Base-by-base conservation (phyloP, 2,888 invertebrate species). In the Piscicola geometra region DNA sequence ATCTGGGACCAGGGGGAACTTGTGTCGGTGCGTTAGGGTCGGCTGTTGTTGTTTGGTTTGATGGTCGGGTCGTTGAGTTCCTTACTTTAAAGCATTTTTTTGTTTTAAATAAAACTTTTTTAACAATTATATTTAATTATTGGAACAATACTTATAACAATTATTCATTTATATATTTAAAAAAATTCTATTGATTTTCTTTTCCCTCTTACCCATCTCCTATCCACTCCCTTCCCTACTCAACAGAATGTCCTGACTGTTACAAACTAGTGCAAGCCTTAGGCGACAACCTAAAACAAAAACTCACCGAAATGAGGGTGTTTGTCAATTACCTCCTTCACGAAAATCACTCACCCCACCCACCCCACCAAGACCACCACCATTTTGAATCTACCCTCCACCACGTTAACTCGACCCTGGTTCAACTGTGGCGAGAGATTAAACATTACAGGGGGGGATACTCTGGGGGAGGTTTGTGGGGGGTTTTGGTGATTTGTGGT, bases 201-300 rank as follows among this genome's bases (percentile, higher is more conserved):
- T n/a, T n/a, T n/a, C n/a, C n/a, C n/a, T n/a, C n/a, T n/a, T n/a
- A n/a, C n/a, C n/a, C n/a, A n/a, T n/a, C n/a, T n/a, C n/a, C n/a
- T n/a, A n/a, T n/a, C n/a, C n/a, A n/a, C n/a, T n/a, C n/a, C n/a
- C n/a, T n/a, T n/a, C n/a, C n/a, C n/a, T n/a, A n/a, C n/a, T 1
- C 25, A 69, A 1, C 78, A 80, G 84, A 83, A 71, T 99, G 99
- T 84, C 94, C 94, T 0, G 90, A 92, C 15, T 99, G 98, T 86
- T 99, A 99, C 86, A 93, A 93, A 84, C 88, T 99, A 15, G 94
- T 99, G 0, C 92, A 93, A 83, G 91, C 92, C 77, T 91, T 93
- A 0, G 93, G 92, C 9, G 90, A 91, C 82, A 87, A 88, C 30
- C 83, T 84, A 75, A 81, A 84, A 33, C 79, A 78, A 28, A 83